Evolutionary conservation across 2,797 vertebrate genomes (phyloP), one percentile per base, ranked within the genome.

Genomic region (Clamator glandarius): DNA sequence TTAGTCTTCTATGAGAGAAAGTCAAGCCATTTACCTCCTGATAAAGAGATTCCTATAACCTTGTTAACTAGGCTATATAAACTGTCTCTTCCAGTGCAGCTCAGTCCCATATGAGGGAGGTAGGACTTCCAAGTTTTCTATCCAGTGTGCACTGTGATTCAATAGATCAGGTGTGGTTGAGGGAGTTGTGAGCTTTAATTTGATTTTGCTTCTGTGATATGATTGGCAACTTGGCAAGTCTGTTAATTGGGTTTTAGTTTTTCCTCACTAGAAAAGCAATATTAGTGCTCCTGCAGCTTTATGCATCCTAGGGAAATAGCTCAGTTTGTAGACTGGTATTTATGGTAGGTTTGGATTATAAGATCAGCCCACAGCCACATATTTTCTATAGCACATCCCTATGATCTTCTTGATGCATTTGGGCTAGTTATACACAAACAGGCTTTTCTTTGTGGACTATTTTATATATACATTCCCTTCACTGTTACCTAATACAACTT

Each of bases 291-390:
- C 42, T 58, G 29, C 28, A 79, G 31, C 29, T 75, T 4, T 16
- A 41, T 74, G 11, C 29, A 28, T 61, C 46, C 21, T 35, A 68
- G 42, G 3, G 39, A 87, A 61, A n/a, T 9, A 44, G 7, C 28
- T 72, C 31, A 5, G 5, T 66, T 61, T 54, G 16, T 48, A 21
- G 15, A 20, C 6, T 3, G 11, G 1, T 44, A 18, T 64, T 44
- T 63, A 1, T 28, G 36, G 18, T 28, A 50, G 16, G 15, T 74
- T 86, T 90, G 28, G 9, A 48, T 66, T 61, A 24, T 26, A 12
- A 5, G 31, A 36, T 44, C 16, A 42, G 9, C 25, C 15, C 28
- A n/a, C 24, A 52, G 23, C 7, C 28, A 8, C 0, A 0, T 15
- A 9, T 46, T 46, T 80, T 67, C 28, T 54, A 11, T 41, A 28